phyloP scores from a whole-genome alignment of 2,797 vertebrate species.

The Okamejei kenojei region DNA sequence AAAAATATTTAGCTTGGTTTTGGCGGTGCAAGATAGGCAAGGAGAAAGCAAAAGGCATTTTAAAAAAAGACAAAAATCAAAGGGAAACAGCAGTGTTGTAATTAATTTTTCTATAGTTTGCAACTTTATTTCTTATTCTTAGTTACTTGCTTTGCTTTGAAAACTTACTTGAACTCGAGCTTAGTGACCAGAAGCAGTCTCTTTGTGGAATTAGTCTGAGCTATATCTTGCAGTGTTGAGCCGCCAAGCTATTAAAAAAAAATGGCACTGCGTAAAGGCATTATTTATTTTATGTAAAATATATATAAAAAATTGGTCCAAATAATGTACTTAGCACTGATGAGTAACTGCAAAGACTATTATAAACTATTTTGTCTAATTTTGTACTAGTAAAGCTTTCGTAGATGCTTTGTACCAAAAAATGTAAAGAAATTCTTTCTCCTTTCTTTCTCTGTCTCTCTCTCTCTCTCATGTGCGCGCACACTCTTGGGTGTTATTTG shows the following conservation, averaged over 20 bases:
- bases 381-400: conserved; percentile 79
- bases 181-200: conserved; percentile 77
- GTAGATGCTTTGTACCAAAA: conserved; percentile 90
- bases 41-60: conserved; percentile 64
- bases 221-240: conserved; percentile 60
- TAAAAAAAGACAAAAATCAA: conserved; percentile 58
- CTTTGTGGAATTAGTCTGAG: conserved; percentile 78
- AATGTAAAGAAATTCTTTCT: conserved; percentile 57
- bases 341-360: conserved; percentile 62
- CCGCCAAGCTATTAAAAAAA: conserved; percentile 65
- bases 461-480: conserved; percentile 36
- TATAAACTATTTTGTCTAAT: conserved; percentile 70
- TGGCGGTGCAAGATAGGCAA: conserved; percentile 62
- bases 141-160: conserved; percentile 85
- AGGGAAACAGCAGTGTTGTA: conserved; percentile 74
- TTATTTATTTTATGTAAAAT: conserved; percentile 91
- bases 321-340: conserved; percentile 76
- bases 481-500: conserved; percentile 38
- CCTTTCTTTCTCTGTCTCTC: conserved; percentile 42
- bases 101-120: conserved; percentile 40
- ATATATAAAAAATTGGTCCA: conserved; percentile 68
- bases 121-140: conserved; percentile 82
- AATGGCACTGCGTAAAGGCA: conserved; percentile 87
- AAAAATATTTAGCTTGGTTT: conserved; percentile 61
- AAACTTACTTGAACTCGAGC: conserved; percentile 75